Conservation (phyloP, 2,888 invertebrate species). For the Epistrophe eligans region DNA sequence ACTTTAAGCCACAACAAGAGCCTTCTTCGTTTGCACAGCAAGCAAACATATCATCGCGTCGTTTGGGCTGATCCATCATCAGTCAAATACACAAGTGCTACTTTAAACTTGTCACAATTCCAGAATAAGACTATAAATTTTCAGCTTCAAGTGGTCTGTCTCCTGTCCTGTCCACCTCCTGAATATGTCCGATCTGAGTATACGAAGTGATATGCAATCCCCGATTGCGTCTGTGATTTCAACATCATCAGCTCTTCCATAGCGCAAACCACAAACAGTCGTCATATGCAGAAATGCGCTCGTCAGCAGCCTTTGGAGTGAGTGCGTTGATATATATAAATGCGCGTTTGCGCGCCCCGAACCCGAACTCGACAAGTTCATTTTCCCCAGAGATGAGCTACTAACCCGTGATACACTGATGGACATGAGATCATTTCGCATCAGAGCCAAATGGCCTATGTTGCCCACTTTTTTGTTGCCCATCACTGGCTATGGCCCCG, state of each 20-base stretch:
- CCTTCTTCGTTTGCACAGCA: background rate
- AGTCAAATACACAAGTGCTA: constrained; percentile 67
- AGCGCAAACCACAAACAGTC: constrained; percentile 24
- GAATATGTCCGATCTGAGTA: constrained; percentile 1
- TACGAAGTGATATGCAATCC: constrained; percentile 13
- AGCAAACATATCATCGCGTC: constrained; percentile 46
- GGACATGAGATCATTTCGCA: constrained; percentile 59
- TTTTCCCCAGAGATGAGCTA: constrained; percentile 65
- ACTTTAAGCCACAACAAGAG: constrained; percentile 18
- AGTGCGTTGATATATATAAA: constrained; percentile 28
- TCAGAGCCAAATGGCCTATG: constrained; percentile 51
- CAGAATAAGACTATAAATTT: constrained; percentile 70
- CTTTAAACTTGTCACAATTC: constrained; percentile 72
- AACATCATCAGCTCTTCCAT: background rate
- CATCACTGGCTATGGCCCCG: constrained; percentile 35
- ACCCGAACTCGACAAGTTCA: constrained; percentile 63
- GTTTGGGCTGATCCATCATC: constrained; percentile 58
- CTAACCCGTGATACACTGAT: constrained; percentile 38
- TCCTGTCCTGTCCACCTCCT: constrained; percentile 58
- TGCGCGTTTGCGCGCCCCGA: constrained; percentile 25
- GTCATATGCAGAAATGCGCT: constrained; percentile 69
- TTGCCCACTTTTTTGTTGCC: constrained; percentile 45
- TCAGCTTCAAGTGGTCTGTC: constrained; percentile 62
- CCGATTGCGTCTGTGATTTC: constrained; percentile 10
- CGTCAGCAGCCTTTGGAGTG: constrained; percentile 10